phyloP scores from a whole-genome alignment of 2,888 invertebrate genomes.

The Emmelina monodactyla region DNA sequence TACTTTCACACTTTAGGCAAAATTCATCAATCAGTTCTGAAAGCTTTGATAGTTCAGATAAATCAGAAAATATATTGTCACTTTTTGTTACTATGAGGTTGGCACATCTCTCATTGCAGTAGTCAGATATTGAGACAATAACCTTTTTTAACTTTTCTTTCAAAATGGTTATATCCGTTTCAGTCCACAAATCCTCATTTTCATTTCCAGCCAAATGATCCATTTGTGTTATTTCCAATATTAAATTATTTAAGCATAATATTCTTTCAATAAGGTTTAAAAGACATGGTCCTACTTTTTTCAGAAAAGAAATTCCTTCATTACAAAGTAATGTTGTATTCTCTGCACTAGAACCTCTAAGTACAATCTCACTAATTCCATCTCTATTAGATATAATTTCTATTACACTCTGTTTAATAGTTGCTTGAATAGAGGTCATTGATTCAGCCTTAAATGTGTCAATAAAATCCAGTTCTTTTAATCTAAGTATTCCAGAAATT shows the following conservation, averaged over 20 bases:
- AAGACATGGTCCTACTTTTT: conserved; percentile 71
- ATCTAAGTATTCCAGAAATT: conserved; percentile 87
- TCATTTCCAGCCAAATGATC: conserved; percentile 66
- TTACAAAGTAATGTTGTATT: conserved; percentile 66
- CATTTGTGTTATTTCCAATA: conserved; percentile 75
- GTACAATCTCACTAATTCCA: conserved; percentile 49
- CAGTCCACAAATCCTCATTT: conserved; percentile 74
- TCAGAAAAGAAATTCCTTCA: conserved; percentile 75
- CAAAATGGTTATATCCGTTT: conserved; percentile 74
- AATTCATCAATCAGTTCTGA: conserved; percentile 82
- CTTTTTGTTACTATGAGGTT: conserved; percentile 84
- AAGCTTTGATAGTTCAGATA: conserved; percentile 77
- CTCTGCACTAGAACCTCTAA: conserved; percentile 50
- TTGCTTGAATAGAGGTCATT: conserved; percentile 85
- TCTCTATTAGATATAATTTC: conserved; percentile 68
- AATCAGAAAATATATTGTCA: conserved; percentile 73
- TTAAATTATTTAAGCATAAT: conserved; percentile 76
- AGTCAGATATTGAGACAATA: conserved; percentile 84
- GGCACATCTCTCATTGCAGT: conserved; percentile 91
- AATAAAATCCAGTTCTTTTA: conserved; percentile 88
- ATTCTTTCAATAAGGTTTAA: conserved; percentile 77
- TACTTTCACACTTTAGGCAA: conserved; percentile 75
- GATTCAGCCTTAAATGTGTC: conserved; percentile 89
- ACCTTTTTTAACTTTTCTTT: conserved; percentile 78
- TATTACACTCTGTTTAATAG: conserved; percentile 88